Evolutionary conservation across 1,140 invertebrate genomes (phyloP).

Genomic region (Leptestheria dahalacensis): DNA sequence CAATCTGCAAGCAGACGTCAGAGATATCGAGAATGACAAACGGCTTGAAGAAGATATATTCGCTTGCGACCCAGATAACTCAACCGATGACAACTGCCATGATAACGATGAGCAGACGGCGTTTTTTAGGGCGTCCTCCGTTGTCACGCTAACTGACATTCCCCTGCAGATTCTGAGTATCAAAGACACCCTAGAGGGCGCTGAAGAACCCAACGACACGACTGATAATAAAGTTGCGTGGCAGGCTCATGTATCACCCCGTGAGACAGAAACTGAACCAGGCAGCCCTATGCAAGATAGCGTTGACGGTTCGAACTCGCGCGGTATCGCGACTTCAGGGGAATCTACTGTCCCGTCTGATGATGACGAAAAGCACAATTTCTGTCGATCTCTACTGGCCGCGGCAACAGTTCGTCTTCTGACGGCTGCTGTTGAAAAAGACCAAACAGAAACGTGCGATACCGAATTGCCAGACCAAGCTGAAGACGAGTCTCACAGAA

Average conservation of each 20-base stretch:
- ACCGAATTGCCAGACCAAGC: background rate
- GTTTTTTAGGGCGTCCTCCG: background rate
- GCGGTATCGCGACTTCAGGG: background rate
- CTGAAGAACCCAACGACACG: background rate
- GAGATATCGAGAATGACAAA: background rate
- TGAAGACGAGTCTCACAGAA: no score
- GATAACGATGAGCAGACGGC: background rate
- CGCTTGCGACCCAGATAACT: background rate
- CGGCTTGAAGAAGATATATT: background rate
- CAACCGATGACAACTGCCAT: background rate
- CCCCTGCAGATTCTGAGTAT: background rate
- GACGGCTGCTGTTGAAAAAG: background rate
- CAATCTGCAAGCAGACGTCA: background rate
- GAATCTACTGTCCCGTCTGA: background rate
- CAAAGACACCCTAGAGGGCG: background rate
- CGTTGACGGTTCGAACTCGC: no score
- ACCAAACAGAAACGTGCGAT: background rate
- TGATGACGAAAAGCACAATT: background rate
- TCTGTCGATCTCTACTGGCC: background rate
- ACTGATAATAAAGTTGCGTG: background rate
- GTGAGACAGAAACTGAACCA: no score
- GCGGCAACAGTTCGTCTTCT: background rate
- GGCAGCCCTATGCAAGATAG: no score
- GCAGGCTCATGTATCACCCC: background rate
- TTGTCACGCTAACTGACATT: slow-evolving; percentile 1